Base-by-base conservation (phyloP, 2,888 invertebrate species). In the Amphipoea oculea region DNA sequence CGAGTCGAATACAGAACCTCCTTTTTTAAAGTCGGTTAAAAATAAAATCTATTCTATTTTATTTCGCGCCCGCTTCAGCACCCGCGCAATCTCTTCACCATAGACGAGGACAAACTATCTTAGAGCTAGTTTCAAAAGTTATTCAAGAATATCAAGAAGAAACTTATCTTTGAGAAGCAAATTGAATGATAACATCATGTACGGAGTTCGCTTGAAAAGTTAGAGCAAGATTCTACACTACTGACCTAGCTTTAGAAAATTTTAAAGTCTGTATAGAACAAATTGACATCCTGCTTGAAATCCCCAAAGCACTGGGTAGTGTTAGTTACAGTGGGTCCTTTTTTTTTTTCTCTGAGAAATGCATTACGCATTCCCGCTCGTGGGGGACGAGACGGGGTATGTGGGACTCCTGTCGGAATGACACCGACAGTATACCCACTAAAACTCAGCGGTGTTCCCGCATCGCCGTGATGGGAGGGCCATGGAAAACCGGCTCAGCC, bases 171-270 rank as follows among this genome's bases (percentile, higher is more conserved):
- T 76, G 77, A 81, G 62, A 54, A 69, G 72, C 68, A 85, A 88
- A 88, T 88, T 88, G 85, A 88, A 88, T 88, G 86, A 88, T 86
- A 88, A 88, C 88, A 88, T 85, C 74, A 81, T 68, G 74, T 73
- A 72, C 76, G 79, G 63, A 57, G 77, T 84, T 79, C 0, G 29
- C 60, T 54, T 71, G 77, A 63, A 76, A 76, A 71, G 45, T 86
- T 82, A 2, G 14, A n/a, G 42, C 60, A 7, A 67, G 67, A 40
- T 63, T 71, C n/a, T 54, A n/a, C 62, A 23, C 20, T 4, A 40
- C 23, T 62, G 65, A 62, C 48, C 40, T 69, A 63, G 29, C 40
- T 57, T 42, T 40, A 11, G 54, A 57, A 48, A 73, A 60, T n/a
- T 57, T 70, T 0, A 29, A 6, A 51, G 65, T 66, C 12, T 6